Conservation (phyloP, 2,888 invertebrate species). For the Agrilus biguttatus region DNA sequence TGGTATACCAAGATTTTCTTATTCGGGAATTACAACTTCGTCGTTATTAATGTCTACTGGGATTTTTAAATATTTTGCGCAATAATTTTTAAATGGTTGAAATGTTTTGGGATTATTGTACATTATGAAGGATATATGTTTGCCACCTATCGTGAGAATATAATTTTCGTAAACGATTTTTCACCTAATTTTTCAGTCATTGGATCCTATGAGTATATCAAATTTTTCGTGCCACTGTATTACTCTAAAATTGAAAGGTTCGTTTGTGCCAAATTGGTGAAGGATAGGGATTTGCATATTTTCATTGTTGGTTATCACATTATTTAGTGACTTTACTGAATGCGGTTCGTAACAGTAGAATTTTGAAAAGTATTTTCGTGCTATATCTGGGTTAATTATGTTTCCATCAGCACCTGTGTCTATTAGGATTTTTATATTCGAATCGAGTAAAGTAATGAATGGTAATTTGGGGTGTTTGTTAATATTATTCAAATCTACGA, state of each 20-base stretch:
- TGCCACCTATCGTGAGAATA: slow-evolving; percentile 3
- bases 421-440: too few relatives aligned
- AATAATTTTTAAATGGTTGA: background rate
- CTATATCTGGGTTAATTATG: slow-evolving; percentile 6
- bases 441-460: too few relatives aligned
- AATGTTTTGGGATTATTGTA: slow-evolving; percentile 5
- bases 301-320: slow-evolving; percentile 4
- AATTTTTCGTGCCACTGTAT: too few relatives aligned
- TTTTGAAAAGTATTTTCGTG: background rate
- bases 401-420: slow-evolving; percentile 8
- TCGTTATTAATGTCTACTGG: slow-evolving; percentile 6
- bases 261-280: slow-evolving; percentile 4
- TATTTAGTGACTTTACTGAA: slow-evolving; percentile 6
- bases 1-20: slow-evolving; percentile 1
- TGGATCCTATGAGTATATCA: slow-evolving; percentile 8
- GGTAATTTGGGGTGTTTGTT: too few relatives aligned
- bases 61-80: slow-evolving; percentile 1
- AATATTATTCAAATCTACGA: too few relatives aligned
- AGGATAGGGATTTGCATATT: slow-evolving; percentile 6
- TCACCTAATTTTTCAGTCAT: slow-evolving; percentile 7
- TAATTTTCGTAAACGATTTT: slow-evolving; percentile 6
- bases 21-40: slow-evolving; percentile 4
- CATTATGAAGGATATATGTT: too few relatives aligned
- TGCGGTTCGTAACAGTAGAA: background rate
- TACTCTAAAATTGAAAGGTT: too few relatives aligned